A percentile compares a stretch with the other conserved stretches of the same genome.
These are phyloP conservation scores for Lycodopsis pacificus DNA, from an alignment of 2,797 vertebrate genomes.

Conservation along the genomic window DNA sequence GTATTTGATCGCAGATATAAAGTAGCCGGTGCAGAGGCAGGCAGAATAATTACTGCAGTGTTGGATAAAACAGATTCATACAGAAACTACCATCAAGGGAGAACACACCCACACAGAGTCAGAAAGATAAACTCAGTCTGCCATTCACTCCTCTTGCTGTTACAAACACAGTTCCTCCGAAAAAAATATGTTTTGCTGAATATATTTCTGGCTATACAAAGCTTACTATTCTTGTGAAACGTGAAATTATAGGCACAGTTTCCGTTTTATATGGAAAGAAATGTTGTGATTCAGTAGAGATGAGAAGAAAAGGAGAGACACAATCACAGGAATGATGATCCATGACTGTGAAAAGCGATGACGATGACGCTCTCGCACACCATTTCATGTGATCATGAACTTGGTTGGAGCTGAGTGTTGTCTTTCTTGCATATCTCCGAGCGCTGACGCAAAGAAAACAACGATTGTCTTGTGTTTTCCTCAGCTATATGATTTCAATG, in stretches of 20 bases:
- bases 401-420: not conserved
- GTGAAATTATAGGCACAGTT: constrained; percentile 7
- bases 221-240: not conserved
- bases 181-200: not conserved
- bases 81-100: not conserved
- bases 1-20: constrained; percentile 12
- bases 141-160: not conserved
- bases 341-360: constrained; percentile 49
- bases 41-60: not conserved
- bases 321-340: constrained; percentile 51
- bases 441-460: constrained; percentile 7
- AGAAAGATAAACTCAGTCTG: constrained; percentile 10
- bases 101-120: constrained; percentile 13
- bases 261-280: constrained; percentile 15
- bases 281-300: not conserved
- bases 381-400: constrained; percentile 42
- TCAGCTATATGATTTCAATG: constrained; percentile 22
- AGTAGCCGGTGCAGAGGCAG: constrained; percentile 10
- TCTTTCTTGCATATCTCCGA: constrained; percentile 8
- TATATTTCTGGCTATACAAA: not conserved
- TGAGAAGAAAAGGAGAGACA: constrained; percentile 30
- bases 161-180: not conserved
- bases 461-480: constrained; percentile 17
- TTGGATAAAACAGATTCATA: not conserved
- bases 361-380: constrained; percentile 39